Conservation (phyloP, 2,797 vertebrate genomes). For the Cynopterus sphinx region DNA sequence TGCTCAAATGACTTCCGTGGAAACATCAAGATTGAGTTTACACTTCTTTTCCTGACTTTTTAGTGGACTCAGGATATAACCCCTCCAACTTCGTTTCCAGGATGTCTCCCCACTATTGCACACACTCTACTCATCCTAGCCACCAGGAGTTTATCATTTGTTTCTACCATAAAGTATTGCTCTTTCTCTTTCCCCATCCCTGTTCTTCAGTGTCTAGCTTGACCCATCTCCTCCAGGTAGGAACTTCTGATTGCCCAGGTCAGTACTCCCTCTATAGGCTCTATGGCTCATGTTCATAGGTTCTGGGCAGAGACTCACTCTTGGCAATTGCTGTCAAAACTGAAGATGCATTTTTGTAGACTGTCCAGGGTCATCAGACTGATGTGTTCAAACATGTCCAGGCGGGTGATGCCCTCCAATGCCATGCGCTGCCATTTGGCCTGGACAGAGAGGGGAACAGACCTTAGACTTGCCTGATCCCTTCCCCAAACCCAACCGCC, state of each 20-base stretch:
- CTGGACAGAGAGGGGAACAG: not conserved
- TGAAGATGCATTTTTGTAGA: slow-evolving; percentile 93
- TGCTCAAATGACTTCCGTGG: not conserved
- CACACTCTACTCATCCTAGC: not conserved
- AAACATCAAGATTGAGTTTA: not conserved
- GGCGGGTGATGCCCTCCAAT: slow-evolving; percentile 51
- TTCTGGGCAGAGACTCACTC: slow-evolving; percentile 84
- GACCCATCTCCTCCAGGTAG: not conserved
- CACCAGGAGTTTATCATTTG: not conserved
- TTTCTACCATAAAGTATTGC: not conserved
- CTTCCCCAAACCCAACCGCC: not conserved
- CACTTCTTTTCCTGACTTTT: not conserved
- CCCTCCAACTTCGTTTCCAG: not conserved
- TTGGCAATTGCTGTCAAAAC: slow-evolving; percentile 91
- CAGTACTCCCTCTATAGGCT: not conserved
- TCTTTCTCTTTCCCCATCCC: not conserved
- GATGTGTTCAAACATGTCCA: slow-evolving; percentile 91
- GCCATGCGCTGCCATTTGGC: slow-evolving; percentile 79
- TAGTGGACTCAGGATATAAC: not conserved
- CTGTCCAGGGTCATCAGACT: slow-evolving; percentile 93
- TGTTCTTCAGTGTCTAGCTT: not conserved
- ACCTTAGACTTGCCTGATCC: not conserved
- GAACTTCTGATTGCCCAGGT: not conserved
- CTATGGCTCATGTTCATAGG: not conserved
- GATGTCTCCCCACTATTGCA: not conserved